Evolutionary conservation across 2,113 vertebrate species (phyloP), one percentile per base, ranked within the genome.

Genomic region (Oophaga pumilio): DNA sequence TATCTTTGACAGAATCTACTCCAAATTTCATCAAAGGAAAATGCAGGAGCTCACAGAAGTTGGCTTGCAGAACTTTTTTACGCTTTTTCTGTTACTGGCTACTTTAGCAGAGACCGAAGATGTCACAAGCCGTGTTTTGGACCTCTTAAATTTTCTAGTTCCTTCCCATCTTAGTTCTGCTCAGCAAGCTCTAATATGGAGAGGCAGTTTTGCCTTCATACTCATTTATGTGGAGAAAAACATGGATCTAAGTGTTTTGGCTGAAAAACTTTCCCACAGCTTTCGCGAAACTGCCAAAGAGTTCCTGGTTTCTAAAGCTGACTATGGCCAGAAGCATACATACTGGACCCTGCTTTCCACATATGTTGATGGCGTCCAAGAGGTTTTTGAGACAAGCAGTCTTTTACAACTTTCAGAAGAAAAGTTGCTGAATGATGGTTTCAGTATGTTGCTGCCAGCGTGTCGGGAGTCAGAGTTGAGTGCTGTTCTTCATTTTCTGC

Each of bases 11-110:
- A 99, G 98, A 92, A 97, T 99, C 93, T 99, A 97, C 93, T 98
- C 98, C 26, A 99, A 98, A 91, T 99, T 99, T 87, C 97, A 98
- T 90, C 93, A 94, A 33, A 97, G 94, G 90, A 97, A 97, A 92
- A 98, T 99, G 97, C 94, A 96, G 89, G 98, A 99, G 87, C 91
- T 99, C 84, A 97, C 96, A 0, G 97, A 98, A 92, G 92, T 95
- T 18, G 98, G 98, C 12, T 92, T 99, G 62, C 96, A 97, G 91
- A 97, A 98, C 91, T 98, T 99, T 89, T 95, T 99, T 92, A 94
- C 91, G 76, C 95, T 99, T 68, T 99, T 98, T 91, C 93, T 98
- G 28, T 90, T 97, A 83, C 92, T 99, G 90, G 96, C 96, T 59
- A 85, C 90, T 79, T 91, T 96, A 89, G 94, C 93, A 0, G 97